These are phyloP conservation scores for Lingula anatina DNA, from an alignment of 2,888 invertebrate species.

Conservation along the genomic window DNA sequence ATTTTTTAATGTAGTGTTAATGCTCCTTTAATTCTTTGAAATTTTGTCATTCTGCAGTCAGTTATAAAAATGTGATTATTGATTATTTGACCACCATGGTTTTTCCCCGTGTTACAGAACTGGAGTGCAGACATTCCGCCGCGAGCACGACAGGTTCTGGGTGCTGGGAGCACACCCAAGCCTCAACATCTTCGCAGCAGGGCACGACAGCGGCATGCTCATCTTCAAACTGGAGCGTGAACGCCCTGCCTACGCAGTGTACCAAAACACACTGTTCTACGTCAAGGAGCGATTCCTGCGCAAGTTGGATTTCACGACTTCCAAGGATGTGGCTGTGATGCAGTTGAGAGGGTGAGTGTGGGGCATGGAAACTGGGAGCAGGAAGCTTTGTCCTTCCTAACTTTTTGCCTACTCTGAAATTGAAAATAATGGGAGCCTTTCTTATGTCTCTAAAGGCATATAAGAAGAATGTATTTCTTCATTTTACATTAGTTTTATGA, in stretches of 20 bases:
- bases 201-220: slow-evolving; percentile 97
- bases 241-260: slow-evolving; percentile 90
- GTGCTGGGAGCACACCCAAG: slow-evolving; percentile 90
- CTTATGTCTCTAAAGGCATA: too few species aligned
- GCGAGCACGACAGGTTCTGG: slow-evolving; percentile 98
- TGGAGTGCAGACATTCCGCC: slow-evolving; percentile 58
- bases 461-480: too few species aligned
- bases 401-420: too few species aligned
- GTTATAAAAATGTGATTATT: too few species aligned
- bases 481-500: too few species aligned
- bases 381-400: too few species aligned
- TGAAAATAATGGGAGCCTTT: too few species aligned
- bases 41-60: too few species aligned
- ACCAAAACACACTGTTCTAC: slow-evolving; percentile 89
- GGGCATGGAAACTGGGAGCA: too few species aligned
- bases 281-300: slow-evolving; percentile 90
- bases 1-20: too few species aligned
- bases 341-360: slow-evolving; percentile 71
- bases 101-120: slow-evolving; percentile 40
- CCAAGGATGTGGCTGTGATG: slow-evolving; percentile 88
- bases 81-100: too few species aligned
- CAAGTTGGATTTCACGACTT: slow-evolving; percentile 86
- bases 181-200: slow-evolving; percentile 94
- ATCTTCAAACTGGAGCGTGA: slow-evolving; percentile 88
- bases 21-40: too few species aligned